These are phyloP conservation scores for Lota lota DNA, from an alignment of 2,113 vertebrate genomes.

Conservation along the genomic window DNA sequence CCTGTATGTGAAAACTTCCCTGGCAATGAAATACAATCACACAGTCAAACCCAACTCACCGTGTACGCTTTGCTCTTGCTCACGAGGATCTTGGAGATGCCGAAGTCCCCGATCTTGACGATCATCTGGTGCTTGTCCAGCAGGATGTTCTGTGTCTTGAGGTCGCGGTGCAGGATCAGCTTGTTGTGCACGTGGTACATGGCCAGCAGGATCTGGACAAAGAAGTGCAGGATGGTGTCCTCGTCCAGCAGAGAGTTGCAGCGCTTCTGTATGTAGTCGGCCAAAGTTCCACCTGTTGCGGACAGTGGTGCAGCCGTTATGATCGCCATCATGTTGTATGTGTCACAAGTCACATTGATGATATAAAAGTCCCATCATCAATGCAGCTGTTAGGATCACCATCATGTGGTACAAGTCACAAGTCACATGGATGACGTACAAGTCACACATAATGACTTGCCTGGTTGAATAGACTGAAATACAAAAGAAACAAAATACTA, in stretches of 20 bases:
- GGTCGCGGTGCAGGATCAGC: conserved; percentile 93
- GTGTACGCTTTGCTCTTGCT: conserved; percentile 99
- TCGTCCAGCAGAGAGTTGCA: conserved; percentile 96
- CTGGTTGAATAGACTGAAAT: no score
- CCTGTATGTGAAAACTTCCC: no score
- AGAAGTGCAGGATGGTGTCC: conserved; percentile 97
- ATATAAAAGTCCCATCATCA: no score
- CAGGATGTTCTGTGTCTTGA: conserved; percentile 98
- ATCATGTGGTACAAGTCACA: no score
- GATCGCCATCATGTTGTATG: neutral
- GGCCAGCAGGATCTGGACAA: conserved; percentile 94
- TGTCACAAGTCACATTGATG: no score
- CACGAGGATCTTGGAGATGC: conserved; percentile 98
- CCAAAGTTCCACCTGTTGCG: conserved; percentile 88
- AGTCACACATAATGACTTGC: no score
- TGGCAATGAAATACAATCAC: no score
- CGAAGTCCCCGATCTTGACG: conserved; percentile 96
- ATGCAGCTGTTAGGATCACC: no score
- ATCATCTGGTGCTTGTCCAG: conserved; percentile 97
- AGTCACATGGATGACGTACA: no score
- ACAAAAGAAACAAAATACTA: no score
- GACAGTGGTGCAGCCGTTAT: conserved; percentile 17
- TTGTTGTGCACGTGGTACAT: conserved; percentile 96
- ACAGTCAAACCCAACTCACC: conserved; percentile 64
- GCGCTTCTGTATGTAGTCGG: conserved; percentile 96